These are phyloP conservation scores for Cherax destructor DNA, from an alignment of 1,140 invertebrate species.

Conservation along the genomic window DNA sequence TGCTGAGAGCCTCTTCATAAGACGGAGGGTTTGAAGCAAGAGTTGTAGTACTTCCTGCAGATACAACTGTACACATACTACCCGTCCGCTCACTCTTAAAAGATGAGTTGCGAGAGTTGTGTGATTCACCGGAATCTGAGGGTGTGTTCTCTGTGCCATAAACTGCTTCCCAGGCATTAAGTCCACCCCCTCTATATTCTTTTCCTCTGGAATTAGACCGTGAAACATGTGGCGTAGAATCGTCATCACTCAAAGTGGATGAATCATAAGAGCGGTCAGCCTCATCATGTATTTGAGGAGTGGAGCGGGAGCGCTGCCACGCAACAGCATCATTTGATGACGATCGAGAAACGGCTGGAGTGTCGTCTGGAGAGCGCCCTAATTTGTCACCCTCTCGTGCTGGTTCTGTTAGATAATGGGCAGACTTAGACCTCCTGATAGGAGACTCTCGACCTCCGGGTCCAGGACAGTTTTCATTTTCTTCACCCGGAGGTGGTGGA, in stretches of 20 bases:
- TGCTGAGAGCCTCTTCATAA: constrained; percentile 69
- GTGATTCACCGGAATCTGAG: constrained; percentile 76
- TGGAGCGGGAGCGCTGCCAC: constrained; percentile 74
- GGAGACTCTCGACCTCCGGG: constrained; percentile 64
- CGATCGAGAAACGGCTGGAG: constrained; percentile 60
- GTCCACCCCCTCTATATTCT: constrained; percentile 73
- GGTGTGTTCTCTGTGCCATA: constrained; percentile 53
- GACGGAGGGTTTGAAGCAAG: constrained; percentile 70
- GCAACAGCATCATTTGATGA: constrained; percentile 65
- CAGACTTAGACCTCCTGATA: constrained; percentile 69
- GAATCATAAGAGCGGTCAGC: constrained; percentile 76
- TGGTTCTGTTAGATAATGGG: constrained; percentile 67
- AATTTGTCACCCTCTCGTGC: constrained; percentile 52
- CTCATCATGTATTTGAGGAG: constrained; percentile 75
- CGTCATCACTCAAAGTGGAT: constrained; percentile 78
- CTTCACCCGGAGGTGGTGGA: constrained; percentile 56
- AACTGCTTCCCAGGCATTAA: constrained; percentile 61
- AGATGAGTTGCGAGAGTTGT: constrained; percentile 69
- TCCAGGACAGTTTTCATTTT: constrained; percentile 49
- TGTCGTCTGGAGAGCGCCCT: constrained; percentile 59
- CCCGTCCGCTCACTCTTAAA: constrained; percentile 71
- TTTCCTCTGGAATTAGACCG: constrained; percentile 78
- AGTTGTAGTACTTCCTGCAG: constrained; percentile 70
- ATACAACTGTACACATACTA: constrained; percentile 71
- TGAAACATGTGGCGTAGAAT: constrained; percentile 78